Evolutionary conservation across 2,888 invertebrate species (phyloP).

Genomic region (Mesoligia furuncula): DNA sequence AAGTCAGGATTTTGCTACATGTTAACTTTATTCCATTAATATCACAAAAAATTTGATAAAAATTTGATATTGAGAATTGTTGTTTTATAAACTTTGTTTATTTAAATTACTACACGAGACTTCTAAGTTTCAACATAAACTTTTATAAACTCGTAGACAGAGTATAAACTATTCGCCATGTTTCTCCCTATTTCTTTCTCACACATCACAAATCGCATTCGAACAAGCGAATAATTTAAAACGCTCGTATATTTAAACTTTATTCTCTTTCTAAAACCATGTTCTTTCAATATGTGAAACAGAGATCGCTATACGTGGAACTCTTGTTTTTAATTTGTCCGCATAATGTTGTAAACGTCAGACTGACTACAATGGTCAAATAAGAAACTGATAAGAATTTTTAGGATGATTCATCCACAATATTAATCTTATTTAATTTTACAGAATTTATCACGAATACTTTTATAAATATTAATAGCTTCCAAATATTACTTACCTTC

Average conservation of each 20-base stretch:
- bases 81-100: slow-evolving; percentile 18
- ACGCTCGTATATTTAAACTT: slow-evolving; percentile 17
- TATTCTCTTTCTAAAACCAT: slow-evolving; percentile 53
- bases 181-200: slow-evolving; percentile 84
- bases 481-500: slow-evolving; percentile 81
- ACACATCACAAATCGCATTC: slow-evolving; percentile 72
- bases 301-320: slow-evolving; percentile 71
- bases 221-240: slow-evolving; percentile 59
- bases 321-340: slow-evolving; percentile 60
- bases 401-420: slow-evolving; percentile 76
- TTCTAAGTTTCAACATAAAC: slow-evolving; percentile 61
- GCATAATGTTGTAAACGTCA: slow-evolving; percentile 82
- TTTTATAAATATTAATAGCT: slow-evolving; percentile 36
- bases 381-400: slow-evolving; percentile 83
- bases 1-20: slow-evolving; percentile 58
- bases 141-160: slow-evolving; percentile 67
- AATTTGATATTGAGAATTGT: slow-evolving; percentile 9
- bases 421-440: slow-evolving; percentile 57
- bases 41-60: slow-evolving; percentile 36
- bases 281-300: slow-evolving; percentile 63
- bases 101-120: slow-evolving; percentile 32
- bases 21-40: slow-evolving; percentile 36
- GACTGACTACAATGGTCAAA: slow-evolving; percentile 81
- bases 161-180: slow-evolving; percentile 72
- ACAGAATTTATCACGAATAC: slow-evolving; percentile 48